Evolutionary conservation across 2,888 invertebrate species (phyloP).

Genomic region (Drosophila subsilvestris): DNA sequence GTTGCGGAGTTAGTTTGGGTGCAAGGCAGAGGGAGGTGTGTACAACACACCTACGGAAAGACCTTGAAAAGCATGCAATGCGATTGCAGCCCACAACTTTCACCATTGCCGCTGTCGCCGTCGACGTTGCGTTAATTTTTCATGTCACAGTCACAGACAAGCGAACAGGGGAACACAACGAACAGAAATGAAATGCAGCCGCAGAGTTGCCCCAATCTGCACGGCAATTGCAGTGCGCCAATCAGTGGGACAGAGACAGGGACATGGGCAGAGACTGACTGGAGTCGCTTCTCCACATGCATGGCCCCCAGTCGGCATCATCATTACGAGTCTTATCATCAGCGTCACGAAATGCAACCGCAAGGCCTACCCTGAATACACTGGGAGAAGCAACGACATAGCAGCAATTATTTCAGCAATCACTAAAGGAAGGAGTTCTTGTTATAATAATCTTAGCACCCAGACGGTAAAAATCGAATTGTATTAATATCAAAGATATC

Average conservation of each 20-base stretch:
- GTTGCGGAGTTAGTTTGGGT: neutral
- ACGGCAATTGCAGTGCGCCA: slow-evolving; percentile 17
- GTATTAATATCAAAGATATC: too few relatives aligned
- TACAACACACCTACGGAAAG: slow-evolving; percentile 57
- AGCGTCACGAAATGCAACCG: slow-evolving; percentile 52
- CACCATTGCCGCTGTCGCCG: slow-evolving; percentile 50
- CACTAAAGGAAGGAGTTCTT: too few relatives aligned
- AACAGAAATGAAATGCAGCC: slow-evolving; percentile 31
- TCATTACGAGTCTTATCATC: slow-evolving; percentile 49
- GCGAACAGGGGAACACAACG: slow-evolving; percentile 27
- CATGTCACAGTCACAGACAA: slow-evolving; percentile 46
- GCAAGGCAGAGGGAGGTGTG: slow-evolving; percentile 5
- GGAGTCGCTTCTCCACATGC: slow-evolving; percentile 15
- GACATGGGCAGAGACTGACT: slow-evolving; percentile 26
- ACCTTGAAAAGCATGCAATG: slow-evolving; percentile 73
- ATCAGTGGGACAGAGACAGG: slow-evolving; percentile 1
- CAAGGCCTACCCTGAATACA: slow-evolving; percentile 28
- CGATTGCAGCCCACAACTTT: slow-evolving; percentile 60
- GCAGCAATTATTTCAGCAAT: too few relatives aligned
- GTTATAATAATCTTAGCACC: too few relatives aligned
- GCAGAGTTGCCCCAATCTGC: slow-evolving; percentile 39
- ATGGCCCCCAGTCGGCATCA: slow-evolving; percentile 34
- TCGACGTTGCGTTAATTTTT: slow-evolving; percentile 54
- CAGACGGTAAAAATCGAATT: too few relatives aligned
- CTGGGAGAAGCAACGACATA: neutral